phyloP scores from a whole-genome alignment of 2,113 vertebrate species.

The Chamaea fasciata region DNA sequence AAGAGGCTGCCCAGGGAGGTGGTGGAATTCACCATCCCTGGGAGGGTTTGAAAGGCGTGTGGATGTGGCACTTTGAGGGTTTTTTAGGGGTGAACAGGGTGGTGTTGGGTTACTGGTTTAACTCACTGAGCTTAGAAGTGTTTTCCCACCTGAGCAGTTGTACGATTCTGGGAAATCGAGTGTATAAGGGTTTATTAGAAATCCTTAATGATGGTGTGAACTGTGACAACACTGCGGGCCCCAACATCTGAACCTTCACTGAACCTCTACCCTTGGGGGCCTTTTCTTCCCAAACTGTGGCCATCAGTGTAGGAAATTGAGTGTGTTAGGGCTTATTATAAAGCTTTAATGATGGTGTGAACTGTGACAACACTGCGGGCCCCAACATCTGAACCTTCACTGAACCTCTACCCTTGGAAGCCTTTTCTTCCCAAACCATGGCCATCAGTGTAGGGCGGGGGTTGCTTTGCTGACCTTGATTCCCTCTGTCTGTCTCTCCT shows the following conservation, averaged over 20 bases:
- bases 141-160: background rate
- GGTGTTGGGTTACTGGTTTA: background rate
- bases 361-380: background rate
- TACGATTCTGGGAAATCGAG: background rate
- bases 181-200: rapidly evolving
- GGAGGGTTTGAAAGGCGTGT: rapidly evolving
- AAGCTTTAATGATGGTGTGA: background rate
- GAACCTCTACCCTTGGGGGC: no score
- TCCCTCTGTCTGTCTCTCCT: rapidly evolving
- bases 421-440: background rate
- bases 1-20: background rate
- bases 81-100: rapidly evolving
- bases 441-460: rapidly evolving
- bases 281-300: background rate
- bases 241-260: background rate
- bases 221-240: background rate
- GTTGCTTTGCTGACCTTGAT: background rate
- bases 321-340: rapidly evolving
- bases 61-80: background rate
- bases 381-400: background rate
- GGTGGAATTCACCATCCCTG: background rate
- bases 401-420: no score
- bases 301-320: rapidly evolving
- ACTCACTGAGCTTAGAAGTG: no score
- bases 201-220: background rate